Conservation (phyloP, 2,113 vertebrate genomes). For the Cygnus atratus region DNA sequence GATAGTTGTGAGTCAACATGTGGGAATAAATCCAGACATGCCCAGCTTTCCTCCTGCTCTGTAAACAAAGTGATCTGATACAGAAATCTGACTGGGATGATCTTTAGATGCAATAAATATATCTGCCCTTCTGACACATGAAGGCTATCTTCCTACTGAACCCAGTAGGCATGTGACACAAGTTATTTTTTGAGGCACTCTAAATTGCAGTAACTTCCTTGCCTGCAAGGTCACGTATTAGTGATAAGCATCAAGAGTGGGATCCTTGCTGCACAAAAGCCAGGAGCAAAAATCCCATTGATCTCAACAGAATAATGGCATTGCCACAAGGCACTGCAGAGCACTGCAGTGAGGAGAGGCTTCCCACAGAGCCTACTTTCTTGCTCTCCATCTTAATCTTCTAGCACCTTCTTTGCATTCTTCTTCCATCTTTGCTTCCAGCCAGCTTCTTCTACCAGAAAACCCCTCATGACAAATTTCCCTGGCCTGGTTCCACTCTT, state of each 20-base stretch:
- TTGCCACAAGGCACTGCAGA: background rate
- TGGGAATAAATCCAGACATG: constrained; percentile 53
- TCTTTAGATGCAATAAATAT: background rate
- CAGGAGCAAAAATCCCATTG: background rate
- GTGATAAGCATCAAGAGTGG: background rate
- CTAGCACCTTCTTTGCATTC: background rate
- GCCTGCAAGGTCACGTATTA: background rate
- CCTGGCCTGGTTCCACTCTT: background rate
- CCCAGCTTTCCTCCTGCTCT: constrained; percentile 24
- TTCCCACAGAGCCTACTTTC: background rate
- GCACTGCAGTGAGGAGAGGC: background rate
- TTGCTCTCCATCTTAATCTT: background rate
- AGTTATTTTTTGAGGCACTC: background rate
- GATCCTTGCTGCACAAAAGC: background rate
- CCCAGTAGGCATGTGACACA: background rate
- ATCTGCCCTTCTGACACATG: constrained; percentile 1
- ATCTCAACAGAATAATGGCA: background rate
- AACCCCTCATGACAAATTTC: background rate
- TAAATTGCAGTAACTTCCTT: constrained; percentile 1
- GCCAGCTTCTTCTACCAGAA: background rate
- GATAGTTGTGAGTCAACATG: constrained; percentile 36
- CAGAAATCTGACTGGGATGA: constrained; percentile 3
- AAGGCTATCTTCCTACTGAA: background rate
- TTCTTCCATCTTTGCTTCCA: background rate
- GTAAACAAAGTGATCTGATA: constrained; percentile 26